phyloP scores from a whole-genome alignment of 2,113 vertebrate species.

The Ahaetulla prasina region DNA sequence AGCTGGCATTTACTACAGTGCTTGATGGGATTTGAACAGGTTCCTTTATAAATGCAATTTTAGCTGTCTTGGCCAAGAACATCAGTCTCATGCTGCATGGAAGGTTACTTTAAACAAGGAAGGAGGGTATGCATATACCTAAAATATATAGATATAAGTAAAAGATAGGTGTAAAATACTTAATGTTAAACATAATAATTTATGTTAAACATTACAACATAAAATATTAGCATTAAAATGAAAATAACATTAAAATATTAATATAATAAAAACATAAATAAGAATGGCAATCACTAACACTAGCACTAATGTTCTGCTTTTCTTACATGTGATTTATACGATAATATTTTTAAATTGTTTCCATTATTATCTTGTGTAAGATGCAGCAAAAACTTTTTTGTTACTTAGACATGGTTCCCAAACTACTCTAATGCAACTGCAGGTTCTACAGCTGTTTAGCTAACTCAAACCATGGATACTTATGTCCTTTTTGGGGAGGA shows the following conservation, averaged over 20 bases:
- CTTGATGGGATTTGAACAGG: not conserved
- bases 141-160: not conserved
- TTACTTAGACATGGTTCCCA: not conserved
- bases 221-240: not conserved
- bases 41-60: not conserved
- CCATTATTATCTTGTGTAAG: not conserved
- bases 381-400: not conserved
- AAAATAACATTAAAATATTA: not conserved
- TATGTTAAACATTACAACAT: not conserved
- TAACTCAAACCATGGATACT: not conserved
- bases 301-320: not conserved
- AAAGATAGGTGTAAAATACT: not conserved
- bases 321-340: not conserved
- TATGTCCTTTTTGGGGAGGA: not conserved
- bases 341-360: not conserved
- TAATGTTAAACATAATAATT: not conserved
- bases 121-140: not conserved
- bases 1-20: not conserved
- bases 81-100: not conserved
- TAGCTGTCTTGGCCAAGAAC: not conserved
- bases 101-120: not conserved
- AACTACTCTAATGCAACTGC: not conserved
- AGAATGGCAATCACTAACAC: not conserved
- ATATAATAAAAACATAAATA: not conserved
- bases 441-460: not conserved